Conservation (phyloP, 2,888 invertebrate species). For the Troilus luridus region DNA sequence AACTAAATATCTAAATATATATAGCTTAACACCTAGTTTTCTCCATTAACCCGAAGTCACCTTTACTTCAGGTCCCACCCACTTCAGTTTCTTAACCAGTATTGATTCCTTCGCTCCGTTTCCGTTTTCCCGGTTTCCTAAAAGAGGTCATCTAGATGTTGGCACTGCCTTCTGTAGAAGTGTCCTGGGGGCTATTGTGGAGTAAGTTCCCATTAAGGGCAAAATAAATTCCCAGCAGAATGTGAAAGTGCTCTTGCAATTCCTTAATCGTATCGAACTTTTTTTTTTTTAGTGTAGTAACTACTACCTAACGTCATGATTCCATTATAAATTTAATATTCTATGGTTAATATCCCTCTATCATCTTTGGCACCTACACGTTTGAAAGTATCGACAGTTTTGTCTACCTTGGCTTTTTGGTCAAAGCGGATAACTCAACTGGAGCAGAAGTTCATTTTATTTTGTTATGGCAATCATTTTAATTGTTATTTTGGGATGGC, state of each 20-base stretch:
- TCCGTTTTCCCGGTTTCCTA: background rate
- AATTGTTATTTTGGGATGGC: too few species aligned
- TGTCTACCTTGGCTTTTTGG: too few species aligned
- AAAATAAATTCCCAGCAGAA: slow-evolving; percentile 4
- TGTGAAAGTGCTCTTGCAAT: background rate
- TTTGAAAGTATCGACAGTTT: too few species aligned
- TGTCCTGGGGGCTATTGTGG: background rate
- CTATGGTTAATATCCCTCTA: too few species aligned
- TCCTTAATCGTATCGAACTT: background rate
- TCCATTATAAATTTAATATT: background rate
- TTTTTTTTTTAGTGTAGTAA: background rate
- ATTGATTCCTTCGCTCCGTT: background rate
- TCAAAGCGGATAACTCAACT: too few species aligned
- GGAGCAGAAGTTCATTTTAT: too few species aligned
- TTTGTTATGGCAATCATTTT: too few species aligned
- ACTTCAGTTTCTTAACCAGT: background rate
- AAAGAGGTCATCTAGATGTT: background rate
- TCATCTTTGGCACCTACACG: too few species aligned
- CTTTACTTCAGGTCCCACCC: background rate
- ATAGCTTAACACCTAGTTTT: too few species aligned
- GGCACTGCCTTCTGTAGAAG: background rate
- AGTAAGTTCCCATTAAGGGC: background rate
- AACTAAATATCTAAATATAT: too few species aligned
- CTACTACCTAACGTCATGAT: background rate
- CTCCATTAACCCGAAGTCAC: background rate